Evolutionary conservation across 2,888 invertebrate species (phyloP).

Genomic region (Polydesmus complanatus): DNA sequence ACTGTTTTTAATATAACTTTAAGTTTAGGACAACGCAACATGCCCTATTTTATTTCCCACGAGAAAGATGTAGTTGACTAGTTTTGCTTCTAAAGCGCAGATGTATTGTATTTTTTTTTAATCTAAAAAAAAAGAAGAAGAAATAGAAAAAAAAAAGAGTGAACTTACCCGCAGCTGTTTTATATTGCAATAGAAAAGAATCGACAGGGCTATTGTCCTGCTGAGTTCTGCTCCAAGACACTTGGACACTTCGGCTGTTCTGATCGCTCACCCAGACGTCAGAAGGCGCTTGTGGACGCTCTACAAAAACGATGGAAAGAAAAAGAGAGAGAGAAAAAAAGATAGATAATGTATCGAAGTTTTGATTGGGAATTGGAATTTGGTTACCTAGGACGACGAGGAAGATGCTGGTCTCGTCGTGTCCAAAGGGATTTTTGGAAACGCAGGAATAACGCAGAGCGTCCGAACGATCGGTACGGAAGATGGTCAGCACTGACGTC

Average conservation of each 20-base stretch:
- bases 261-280: slow-evolving; percentile 13
- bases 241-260: slow-evolving; percentile 8
- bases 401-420: slow-evolving; percentile 14
- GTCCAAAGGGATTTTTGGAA: slow-evolving; percentile 17
- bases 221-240: slow-evolving; percentile 4
- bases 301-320: background rate
- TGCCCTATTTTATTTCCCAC: no score
- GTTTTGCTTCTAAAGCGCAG: no score
- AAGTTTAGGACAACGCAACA: no score
- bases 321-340: background rate
- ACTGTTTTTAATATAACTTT: no score
- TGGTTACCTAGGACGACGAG: slow-evolving; percentile 16
- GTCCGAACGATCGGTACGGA: slow-evolving; percentile 11
- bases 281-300: slow-evolving; percentile 14
- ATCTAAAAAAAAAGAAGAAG: no score
- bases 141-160: no score
- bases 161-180: slow-evolving; percentile 9
- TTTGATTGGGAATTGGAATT: background rate
- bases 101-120: no score
- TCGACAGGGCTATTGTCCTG: slow-evolving; percentile 13
- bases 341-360: no score
- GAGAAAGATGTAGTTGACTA: no score
- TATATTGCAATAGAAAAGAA: slow-evolving; percentile 10
- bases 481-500: slow-evolving; percentile 16
- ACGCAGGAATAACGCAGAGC: slow-evolving; percentile 11